A percentile compares a stretch with the other conserved stretches of the same genome.
phyloP scores from a whole-genome alignment of 2,797 vertebrate species.

The Selene dorsalis region DNA sequence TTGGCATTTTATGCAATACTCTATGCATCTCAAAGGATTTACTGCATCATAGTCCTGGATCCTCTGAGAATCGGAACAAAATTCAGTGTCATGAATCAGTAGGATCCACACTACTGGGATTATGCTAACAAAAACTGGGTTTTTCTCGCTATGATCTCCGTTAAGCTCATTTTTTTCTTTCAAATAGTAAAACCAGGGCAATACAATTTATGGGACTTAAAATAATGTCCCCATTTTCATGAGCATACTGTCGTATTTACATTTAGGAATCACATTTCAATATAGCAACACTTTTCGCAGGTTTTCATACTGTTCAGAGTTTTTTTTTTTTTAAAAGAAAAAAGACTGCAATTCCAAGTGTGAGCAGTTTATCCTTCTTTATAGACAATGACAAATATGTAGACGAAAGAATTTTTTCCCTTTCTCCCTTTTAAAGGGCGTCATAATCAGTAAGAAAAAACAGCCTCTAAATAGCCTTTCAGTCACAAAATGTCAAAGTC shows the following conservation, averaged over 20 bases:
- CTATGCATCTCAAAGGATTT: slow-evolving; percentile 53
- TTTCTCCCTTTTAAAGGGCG: background rate
- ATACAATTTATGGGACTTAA: background rate
- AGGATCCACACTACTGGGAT: slow-evolving; percentile 27
- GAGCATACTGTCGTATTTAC: background rate
- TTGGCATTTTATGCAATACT: slow-evolving; percentile 27
- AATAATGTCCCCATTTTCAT: background rate
- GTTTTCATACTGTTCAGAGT: background rate
- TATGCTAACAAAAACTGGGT: slow-evolving; percentile 11
- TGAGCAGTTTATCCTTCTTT: background rate
- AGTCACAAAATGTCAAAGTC: slow-evolving; percentile 40
- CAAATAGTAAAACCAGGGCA: slow-evolving; percentile 19
- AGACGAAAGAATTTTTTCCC: background rate
- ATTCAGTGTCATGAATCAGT: slow-evolving; percentile 47
- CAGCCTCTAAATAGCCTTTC: slow-evolving; percentile 7
- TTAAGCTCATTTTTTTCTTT: slow-evolving; percentile 17
- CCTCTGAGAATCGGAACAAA: slow-evolving; percentile 34
- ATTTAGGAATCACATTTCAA: background rate
- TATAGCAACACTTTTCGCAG: background rate
- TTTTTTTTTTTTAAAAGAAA: no score
- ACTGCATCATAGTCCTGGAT: slow-evolving; percentile 19
- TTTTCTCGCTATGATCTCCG: slow-evolving; percentile 13
- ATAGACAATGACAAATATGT: background rate
- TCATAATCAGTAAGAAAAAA: background rate
- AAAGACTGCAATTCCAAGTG: background rate